Percentiles rank a stretch among this genome's conserved stretches.
Evolutionary conservation across 92 coral and sea anemone genomes (phyloP).

Genomic region (Anthopleura xanthogrammica): DNA sequence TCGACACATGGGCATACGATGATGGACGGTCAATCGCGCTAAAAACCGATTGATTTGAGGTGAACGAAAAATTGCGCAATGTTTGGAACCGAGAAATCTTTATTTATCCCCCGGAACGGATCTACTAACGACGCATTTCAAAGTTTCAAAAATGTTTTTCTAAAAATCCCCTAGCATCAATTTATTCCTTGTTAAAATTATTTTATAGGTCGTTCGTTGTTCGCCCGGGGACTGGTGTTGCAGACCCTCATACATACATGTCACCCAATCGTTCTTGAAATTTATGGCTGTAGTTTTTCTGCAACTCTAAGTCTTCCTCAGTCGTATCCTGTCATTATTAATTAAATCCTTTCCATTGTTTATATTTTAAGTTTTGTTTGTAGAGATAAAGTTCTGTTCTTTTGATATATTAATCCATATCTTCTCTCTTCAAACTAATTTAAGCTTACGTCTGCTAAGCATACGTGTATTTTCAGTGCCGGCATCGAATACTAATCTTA

Average conservation of each 20-base stretch:
- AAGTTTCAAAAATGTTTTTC: not conserved
- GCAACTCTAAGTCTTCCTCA: slow-evolving; percentile 3
- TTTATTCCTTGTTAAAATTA: not conserved
- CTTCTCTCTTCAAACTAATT: not conserved
- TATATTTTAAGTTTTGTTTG: not conserved
- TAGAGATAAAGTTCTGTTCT: not conserved
- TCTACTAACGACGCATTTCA: not conserved
- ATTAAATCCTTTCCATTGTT: slow-evolving; percentile 9
- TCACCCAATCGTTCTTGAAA: not conserved
- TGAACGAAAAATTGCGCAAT: slow-evolving; percentile 12
- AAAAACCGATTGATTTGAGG: not conserved
- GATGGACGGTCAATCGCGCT: not conserved
- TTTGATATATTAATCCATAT: not conserved
- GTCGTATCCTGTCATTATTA: slow-evolving; percentile 5
- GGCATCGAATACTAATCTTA: no score
- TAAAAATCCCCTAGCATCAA: not conserved
- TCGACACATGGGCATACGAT: not conserved
- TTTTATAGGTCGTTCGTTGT: not conserved
- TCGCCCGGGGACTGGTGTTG: not conserved
- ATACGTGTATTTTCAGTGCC: no score
- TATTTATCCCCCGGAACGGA: not conserved
- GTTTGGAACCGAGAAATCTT: not conserved
- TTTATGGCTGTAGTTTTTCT: not conserved
- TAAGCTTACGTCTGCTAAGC: no score
- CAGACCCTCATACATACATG: not conserved